Evolutionary conservation across 2,888 invertebrate genomes (phyloP), one percentile per base, ranked within the genome.

Genomic region (Brachylomia viminalis): DNA sequence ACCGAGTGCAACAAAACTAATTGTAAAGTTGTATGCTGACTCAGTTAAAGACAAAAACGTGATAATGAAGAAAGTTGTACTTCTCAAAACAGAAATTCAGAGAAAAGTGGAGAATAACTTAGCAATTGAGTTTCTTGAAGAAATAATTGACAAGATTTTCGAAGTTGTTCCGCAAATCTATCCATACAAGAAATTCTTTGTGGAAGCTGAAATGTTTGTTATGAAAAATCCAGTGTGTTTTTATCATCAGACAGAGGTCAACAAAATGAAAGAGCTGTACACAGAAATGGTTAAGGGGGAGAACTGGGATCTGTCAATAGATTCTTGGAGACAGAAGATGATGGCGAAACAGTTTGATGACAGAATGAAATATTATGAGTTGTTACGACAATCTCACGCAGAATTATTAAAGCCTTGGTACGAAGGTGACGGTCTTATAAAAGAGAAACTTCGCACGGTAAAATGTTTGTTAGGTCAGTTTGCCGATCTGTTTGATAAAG

Each of bases 191-290:
- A 91, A 95, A 73, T 80, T 91, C 27, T 93, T 96, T 65, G 82
- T 95, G 54, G 96, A 96, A 90, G 91, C 91, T 0, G 95, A 96
- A 88, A 85, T 95, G 20, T 96, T 96, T 89, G 82, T 93, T 7
- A 92, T 95, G 93, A 96, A 94, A 81, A 96, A 96, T 85, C 95
- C 95, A 2, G 92, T 95, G 49, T 95, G 95, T 72, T 96, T 91
- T 77, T 96, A 96, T 82, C 96, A 96, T 81, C 96, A 96, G 84
- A 94, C 95, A 15, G 95, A 95, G 86, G 94, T 96, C 0, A 77
- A 80, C 47, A 92, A 92, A 85, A 91, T 96, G 92, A 93, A 91
- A 69, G 90, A 91, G 8, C 52, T 90, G 7, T 96, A 93, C 67
- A 82, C 79, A 15, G 94, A 95, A 86, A 94, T 96, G 93, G 81